These are phyloP conservation scores for Ptychoptera albimana DNA, from an alignment of 2,888 invertebrate genomes.

Conservation along the genomic window DNA sequence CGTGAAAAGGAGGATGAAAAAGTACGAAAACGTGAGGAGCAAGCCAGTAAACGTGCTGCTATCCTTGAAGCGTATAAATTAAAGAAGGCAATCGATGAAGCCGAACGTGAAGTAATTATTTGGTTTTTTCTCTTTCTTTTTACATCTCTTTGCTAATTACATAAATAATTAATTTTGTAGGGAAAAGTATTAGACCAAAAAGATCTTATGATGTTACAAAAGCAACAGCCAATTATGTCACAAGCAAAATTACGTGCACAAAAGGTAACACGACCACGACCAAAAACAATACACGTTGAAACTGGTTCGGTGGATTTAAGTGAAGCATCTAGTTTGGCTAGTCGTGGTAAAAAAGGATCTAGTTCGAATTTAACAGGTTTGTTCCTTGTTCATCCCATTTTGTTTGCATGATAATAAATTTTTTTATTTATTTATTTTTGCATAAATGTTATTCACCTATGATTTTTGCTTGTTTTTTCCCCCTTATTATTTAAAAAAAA, in stretches of 20 bases:
- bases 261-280: conserved; percentile 53
- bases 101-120: conserved; percentile 56
- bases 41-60: conserved; percentile 67
- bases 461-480: conserved; percentile 16
- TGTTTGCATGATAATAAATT: conserved; percentile 11
- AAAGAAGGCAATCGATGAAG: conserved; percentile 85
- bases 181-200: conserved; percentile 64
- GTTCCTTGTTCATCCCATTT: conserved; percentile 13
- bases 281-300: conserved; percentile 84
- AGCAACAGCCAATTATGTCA: conserved; percentile 27
- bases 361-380: conserved; percentile 69
- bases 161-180: conserved; percentile 28
- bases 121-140: too few species aligned
- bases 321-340: conserved; percentile 54
- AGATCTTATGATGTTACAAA: conserved; percentile 41
- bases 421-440: conserved; percentile 11
- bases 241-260: conserved; percentile 46
- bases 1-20: conserved; percentile 61
- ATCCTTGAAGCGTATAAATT: conserved; percentile 88
- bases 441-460: conserved; percentile 7
- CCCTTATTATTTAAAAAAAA: conserved; percentile 13
- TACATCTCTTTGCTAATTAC: neutral
- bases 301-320: conserved; percentile 62
- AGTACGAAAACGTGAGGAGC: conserved; percentile 60
- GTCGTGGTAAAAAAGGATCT: conserved; percentile 65